Evolutionary conservation across 2,797 vertebrate species (phyloP).

Genomic region (Siniperca obscura): DNA sequence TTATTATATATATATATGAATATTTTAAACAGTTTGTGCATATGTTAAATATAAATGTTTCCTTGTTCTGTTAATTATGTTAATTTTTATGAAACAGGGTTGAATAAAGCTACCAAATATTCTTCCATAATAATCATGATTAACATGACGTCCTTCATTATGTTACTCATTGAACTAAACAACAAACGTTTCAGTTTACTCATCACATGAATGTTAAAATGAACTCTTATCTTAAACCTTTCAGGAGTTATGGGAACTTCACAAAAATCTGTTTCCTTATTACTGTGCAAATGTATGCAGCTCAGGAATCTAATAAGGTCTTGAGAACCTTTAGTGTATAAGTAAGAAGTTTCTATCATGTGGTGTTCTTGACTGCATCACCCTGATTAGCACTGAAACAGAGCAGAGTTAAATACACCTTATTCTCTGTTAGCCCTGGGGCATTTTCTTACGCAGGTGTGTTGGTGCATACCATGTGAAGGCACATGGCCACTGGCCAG

Average conservation of each 20-base stretch:
- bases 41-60: background rate
- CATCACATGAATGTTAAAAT: background rate
- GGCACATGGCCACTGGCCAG: conserved; percentile 42
- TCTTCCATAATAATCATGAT: background rate
- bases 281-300: conserved; percentile 26
- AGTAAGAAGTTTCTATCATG: background rate
- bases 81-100: background rate
- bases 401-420: conserved; percentile 9
- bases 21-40: background rate
- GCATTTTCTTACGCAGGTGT: conserved; percentile 19
- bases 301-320: conserved; percentile 11
- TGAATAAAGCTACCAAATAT: background rate
- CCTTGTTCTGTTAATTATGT: background rate
- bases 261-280: conserved; percentile 31
- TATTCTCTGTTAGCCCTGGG: background rate
- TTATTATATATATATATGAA: background rate
- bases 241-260: background rate
- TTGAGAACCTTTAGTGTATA: background rate
- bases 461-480: conserved; percentile 31
- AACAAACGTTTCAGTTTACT: background rate
- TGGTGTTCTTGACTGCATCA: background rate
- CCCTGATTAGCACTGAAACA: conserved; percentile 10
- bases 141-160: background rate
- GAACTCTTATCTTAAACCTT: background rate
- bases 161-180: background rate